Percentiles rank a stretch among this genome's conserved stretches.
These are phyloP conservation scores for Apocheima hispidaria DNA, from an alignment of 2,888 invertebrate species.

Conservation along the genomic window DNA sequence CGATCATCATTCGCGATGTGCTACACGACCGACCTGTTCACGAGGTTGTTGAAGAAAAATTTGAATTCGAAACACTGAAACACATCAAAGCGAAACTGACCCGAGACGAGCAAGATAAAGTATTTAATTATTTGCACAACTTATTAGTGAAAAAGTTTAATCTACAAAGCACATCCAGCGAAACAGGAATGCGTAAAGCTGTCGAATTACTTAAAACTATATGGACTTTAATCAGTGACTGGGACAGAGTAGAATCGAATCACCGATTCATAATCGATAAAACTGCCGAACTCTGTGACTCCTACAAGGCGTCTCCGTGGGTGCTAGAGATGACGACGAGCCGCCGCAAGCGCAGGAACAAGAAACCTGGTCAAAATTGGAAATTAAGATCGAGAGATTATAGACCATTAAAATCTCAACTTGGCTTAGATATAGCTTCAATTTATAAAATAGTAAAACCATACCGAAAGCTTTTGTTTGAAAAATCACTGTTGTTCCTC, in stretches of 20 bases:
- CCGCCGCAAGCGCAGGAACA: conserved; percentile 7
- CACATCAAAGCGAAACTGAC: conserved; percentile 49
- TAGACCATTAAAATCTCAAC: background rate
- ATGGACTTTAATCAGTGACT: conserved; percentile 58
- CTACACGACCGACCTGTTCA: conserved; percentile 48
- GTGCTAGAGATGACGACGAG: background rate
- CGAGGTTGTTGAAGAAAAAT: conserved; percentile 57
- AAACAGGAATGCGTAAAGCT: conserved; percentile 46
- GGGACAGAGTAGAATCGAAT: conserved; percentile 58
- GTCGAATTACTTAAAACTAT: conserved; percentile 42
- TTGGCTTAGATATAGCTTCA: background rate
- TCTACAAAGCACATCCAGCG: conserved; percentile 40
- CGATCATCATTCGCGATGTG: conserved; percentile 20
- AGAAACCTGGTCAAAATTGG: background rate
- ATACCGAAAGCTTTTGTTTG: conserved; percentile 64
- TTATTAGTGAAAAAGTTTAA: conserved; percentile 45
- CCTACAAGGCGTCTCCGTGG: conserved; percentile 42
- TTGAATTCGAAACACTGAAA: conserved; percentile 53
- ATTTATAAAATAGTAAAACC: conserved; percentile 64
- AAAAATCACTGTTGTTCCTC: conserved; percentile 59
- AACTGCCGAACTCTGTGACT: conserved; percentile 54
- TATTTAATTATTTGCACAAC: conserved; percentile 62
- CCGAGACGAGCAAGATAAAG: conserved; percentile 51
- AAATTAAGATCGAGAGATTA: background rate
- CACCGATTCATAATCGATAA: conserved; percentile 55